Base-by-base conservation (phyloP, 2,113 vertebrate species). In the Trichomycterus rosablanca region DNA sequence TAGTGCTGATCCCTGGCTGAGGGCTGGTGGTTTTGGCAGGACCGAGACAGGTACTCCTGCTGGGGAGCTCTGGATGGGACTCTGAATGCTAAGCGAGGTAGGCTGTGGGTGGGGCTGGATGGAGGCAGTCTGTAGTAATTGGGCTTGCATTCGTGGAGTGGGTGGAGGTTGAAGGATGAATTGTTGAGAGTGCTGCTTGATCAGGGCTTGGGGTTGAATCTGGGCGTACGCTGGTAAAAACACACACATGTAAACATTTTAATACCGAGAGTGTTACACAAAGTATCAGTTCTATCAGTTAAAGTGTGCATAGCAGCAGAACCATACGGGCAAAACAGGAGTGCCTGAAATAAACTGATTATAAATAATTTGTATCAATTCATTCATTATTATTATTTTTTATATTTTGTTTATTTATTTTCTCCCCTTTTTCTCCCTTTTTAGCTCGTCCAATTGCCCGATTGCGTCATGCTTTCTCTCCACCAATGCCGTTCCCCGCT, bases 191-290 rank as follows among this genome's bases (percentile, higher is more conserved):
- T 83, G 80, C 59, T 85, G 87, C 59, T 86, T 83, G n/a, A 92
- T 81, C 75, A 97, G 80, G 55, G 90, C 89, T 43, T 93, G 91
- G 1, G 89, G 84, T 78, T 94, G 93, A 48, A 92, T 89, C 9
- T 89, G 91, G 8, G 92, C 67, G 18, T 92, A 95, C 0, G 91
- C 94, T 97, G 80, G 20, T 75, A 4, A 80, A 15, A 77, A 70
- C 23, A 44, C 23, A 57, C 12, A 64, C 9, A 63, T 18, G 23
- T 10, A 58, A 15, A 65, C 28, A 45, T n/a, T n/a, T n/a, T n/a
- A n/a, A n/a, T n/a, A n/a, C n/a, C n/a, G n/a, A n/a, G n/a, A n/a
- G n/a, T n/a, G n/a, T n/a, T n/a, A n/a, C n/a, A n/a, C n/a, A n/a
- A n/a, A n/a, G n/a, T n/a, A n/a, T n/a, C n/a, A n/a, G n/a, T n/a